Evolutionary conservation across 2,113 vertebrate genomes (phyloP), one percentile per base, ranked within the genome.

Genomic region (Urocynchramus pylzowi): DNA sequence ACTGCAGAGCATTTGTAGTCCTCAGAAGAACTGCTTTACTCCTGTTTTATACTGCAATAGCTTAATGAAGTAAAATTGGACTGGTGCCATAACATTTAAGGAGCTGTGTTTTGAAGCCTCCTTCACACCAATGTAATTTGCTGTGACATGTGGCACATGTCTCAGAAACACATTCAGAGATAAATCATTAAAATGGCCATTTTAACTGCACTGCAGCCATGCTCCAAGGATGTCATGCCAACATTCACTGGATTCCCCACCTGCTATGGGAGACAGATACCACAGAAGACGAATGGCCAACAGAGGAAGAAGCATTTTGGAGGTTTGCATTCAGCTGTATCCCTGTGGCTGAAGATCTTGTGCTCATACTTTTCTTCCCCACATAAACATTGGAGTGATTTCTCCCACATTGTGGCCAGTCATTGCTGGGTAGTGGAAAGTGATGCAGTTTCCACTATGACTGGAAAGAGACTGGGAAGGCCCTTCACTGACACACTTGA

Each of bases 101-200:
- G 56, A 80, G 17, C 56, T 64, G 70, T 81, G 59, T 94, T 95
- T 91, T 95, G 89, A 96, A 85, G 67, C 42, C 54, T 93, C 78
- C 63, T 93, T 95, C 88, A 92, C 92, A 94, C 47, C 60, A 71
- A 24, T 83, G 71, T 85, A 91, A 93, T 96, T 94, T 88, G 59
- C 93, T 92, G 92, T 95, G 90, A 84, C 88, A 84, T 14, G 73
- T 95, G 8, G 1, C 82, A 90, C 90, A 90, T 83, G 90, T 73
- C 79, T 88, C 86, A 88, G 83, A 67, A 81, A 63, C 52, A 56
- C 24, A 37, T 74, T 86, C 37, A 59, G 59, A 87, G 35, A 78
- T 50, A 84, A 90, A 88, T 82, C 65, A 94, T 85, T 83, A 56
- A 47, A 88, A 53, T 33, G 53, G 28, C 15, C n/a, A 69, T 13